phyloP scores from a whole-genome alignment of 2,888 invertebrate genomes.

The Trilocha varians region DNA sequence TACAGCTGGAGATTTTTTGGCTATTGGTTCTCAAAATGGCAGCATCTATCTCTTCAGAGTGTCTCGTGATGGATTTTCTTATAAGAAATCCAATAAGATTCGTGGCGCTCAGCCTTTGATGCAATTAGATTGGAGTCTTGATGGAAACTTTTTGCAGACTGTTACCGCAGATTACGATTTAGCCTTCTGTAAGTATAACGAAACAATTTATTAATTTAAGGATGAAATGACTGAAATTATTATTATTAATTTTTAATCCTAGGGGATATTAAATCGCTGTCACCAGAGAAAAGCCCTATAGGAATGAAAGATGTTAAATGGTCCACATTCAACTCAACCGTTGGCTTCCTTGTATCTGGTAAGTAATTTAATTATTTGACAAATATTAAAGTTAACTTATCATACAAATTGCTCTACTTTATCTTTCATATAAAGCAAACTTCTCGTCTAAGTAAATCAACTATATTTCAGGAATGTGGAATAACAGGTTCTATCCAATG shows the following conservation, averaged over 20 bases:
- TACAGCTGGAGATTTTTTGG: conserved; percentile 88
- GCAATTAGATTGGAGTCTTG: conserved; percentile 93
- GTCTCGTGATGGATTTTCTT: conserved; percentile 90
- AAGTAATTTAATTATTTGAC: conserved; percentile 17
- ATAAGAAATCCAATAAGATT: conserved; percentile 91
- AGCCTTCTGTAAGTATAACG: conserved; percentile 82
- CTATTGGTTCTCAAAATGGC: conserved; percentile 93
- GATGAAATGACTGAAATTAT: background rate
- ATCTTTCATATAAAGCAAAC: too few species aligned
- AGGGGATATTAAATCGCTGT: conserved; percentile 93
- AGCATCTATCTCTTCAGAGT: conserved; percentile 82
- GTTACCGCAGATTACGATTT: conserved; percentile 93
- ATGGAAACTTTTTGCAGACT: conserved; percentile 89
- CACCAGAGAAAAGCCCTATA: conserved; percentile 89
- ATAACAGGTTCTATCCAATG: conserved; percentile 89
- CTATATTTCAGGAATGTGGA: conserved; percentile 84
- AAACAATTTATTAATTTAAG: background rate
- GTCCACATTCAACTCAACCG: conserved; percentile 89
- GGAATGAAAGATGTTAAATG: conserved; percentile 94
- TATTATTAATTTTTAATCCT: conserved; percentile 23
- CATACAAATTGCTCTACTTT: background rate
- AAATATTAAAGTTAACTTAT: background rate
- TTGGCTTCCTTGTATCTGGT: conserved; percentile 91
- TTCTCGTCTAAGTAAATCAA: too few species aligned
- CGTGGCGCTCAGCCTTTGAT: conserved; percentile 88